A percentile compares a stretch with the other conserved stretches of the same genome.
Evolutionary conservation across 2,888 invertebrate species (phyloP).

Genomic region (Selenia dentaria): DNA sequence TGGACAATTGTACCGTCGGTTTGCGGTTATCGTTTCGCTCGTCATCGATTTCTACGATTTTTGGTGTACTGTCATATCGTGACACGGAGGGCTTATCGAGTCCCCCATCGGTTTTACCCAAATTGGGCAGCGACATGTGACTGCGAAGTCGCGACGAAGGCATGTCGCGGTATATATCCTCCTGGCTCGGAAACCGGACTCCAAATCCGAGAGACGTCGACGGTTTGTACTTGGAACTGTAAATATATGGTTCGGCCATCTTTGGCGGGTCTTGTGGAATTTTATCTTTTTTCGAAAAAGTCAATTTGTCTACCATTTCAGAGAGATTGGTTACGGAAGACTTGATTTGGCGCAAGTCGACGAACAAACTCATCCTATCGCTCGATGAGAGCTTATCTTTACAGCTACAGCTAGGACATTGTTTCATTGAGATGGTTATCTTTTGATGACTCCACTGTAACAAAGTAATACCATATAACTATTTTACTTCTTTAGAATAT

Average conservation of each 20-base stretch:
- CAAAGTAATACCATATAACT: constrained; percentile 11
- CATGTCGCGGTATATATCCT: constrained; percentile 72
- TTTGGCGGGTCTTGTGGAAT: constrained; percentile 50
- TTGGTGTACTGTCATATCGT: constrained; percentile 52
- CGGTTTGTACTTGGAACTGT: constrained; percentile 69
- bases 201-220: constrained; percentile 68
- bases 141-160: constrained; percentile 74
- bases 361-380: constrained; percentile 74
- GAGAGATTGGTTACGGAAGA: constrained; percentile 77
- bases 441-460: constrained; percentile 22
- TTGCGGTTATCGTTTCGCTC: constrained; percentile 51
- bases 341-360: constrained; percentile 78
- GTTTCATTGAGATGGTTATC: constrained; percentile 26
- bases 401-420: constrained; percentile 33
- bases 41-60: constrained; percentile 71
- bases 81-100: constrained; percentile 56
- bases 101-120: constrained; percentile 63
- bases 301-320: constrained; percentile 79
- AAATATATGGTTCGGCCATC: constrained; percentile 55
- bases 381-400: constrained; percentile 24
- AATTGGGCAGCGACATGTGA: constrained; percentile 78
- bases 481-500: background rate
- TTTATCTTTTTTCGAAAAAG: constrained; percentile 62
- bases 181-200: constrained; percentile 78
- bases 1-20: constrained; percentile 56